Base-by-base conservation (phyloP, 2,113 vertebrate species). In the Scytalopus superciliaris region DNA sequence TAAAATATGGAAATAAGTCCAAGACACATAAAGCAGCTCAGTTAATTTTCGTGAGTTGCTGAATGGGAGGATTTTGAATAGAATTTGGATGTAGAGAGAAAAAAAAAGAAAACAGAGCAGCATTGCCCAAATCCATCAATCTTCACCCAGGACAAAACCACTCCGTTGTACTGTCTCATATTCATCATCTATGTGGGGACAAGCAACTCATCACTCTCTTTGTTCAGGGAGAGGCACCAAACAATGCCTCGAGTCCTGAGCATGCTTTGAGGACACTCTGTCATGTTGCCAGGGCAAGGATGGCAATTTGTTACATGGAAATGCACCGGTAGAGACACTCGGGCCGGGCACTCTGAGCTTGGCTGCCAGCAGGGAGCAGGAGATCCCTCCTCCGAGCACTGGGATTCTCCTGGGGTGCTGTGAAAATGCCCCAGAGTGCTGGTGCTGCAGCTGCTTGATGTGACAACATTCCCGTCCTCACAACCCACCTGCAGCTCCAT, bases 121-220 rank as follows among this genome's bases (percentile, higher is more conserved):
- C 18, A 23, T 16, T 68, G 28, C 66, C 81, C 47, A 86, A 85
- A 96, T 81, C 90, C 72, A 93, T 96, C 90, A 80, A 23, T 83
- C 87, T 44, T 70, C 75, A 35, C 45, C 27, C 12, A 67, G 63
- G 35, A 74, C 72, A 87, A 94, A 96, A 84, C 21, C 31, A 55
- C 17, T 40, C 12, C 13, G 21, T 35, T 68, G 66, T 19, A 64
- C 37, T 9, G 0, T 57, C 79, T 92, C 67, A 49, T 78, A 88
- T 84, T 52, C 72, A 94, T 95, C 87, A 47, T 44, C 68, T 73
- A 7, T 44, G 30, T 86, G 82, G 31, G 42, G 68, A 90, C 60
- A 70, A 80, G 59, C 10, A 66, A n/a, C 78, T 90, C 80, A 76
- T 87, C 82, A 60, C 22, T 66, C 37, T 44, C 56, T 70, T 27